phyloP scores from a whole-genome alignment of 1,140 invertebrate species.

The Hylyphantes graminicola region DNA sequence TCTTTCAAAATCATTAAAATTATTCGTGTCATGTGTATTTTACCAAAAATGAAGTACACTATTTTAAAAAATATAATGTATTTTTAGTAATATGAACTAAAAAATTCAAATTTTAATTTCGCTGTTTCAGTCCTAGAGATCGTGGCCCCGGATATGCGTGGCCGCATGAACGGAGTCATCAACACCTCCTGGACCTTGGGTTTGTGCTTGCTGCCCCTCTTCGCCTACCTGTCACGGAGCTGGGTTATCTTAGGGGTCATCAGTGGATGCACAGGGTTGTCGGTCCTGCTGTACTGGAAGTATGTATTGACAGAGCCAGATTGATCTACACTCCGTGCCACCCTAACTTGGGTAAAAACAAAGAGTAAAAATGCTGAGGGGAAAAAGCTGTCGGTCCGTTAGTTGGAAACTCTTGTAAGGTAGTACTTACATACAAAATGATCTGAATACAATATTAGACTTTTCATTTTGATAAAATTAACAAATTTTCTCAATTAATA shows the following conservation, averaged over 20 bases:
- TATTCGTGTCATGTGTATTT: not conserved
- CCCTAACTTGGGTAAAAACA: not conserved
- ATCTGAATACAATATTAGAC: too few species aligned
- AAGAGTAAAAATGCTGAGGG: not conserved
- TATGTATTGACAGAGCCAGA: slow-evolving; percentile 64
- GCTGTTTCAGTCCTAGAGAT: slow-evolving; percentile 81
- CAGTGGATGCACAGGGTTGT: slow-evolving; percentile 62
- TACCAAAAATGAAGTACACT: not conserved
- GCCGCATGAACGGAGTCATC: slow-evolving; percentile 86
- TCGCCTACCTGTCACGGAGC: slow-evolving; percentile 84
- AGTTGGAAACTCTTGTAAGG: too few species aligned
- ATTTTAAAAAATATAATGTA: not conserved
- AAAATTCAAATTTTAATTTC: not conserved
- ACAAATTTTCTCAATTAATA: too few species aligned
- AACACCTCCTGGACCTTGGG: slow-evolving; percentile 89
- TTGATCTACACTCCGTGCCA: not conserved
- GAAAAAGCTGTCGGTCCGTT: too few species aligned
- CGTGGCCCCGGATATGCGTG: slow-evolving; percentile 88
- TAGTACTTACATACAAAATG: too few species aligned
- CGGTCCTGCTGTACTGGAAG: slow-evolving; percentile 71
- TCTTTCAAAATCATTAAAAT: not conserved
- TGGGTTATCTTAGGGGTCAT: slow-evolving; percentile 75
- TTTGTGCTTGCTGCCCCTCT: slow-evolving; percentile 80
- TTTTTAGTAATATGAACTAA: not conserved
- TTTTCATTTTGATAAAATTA: too few species aligned